Conservation (phyloP, 1,140 invertebrate genomes). For the Plodia interpunctella region DNA sequence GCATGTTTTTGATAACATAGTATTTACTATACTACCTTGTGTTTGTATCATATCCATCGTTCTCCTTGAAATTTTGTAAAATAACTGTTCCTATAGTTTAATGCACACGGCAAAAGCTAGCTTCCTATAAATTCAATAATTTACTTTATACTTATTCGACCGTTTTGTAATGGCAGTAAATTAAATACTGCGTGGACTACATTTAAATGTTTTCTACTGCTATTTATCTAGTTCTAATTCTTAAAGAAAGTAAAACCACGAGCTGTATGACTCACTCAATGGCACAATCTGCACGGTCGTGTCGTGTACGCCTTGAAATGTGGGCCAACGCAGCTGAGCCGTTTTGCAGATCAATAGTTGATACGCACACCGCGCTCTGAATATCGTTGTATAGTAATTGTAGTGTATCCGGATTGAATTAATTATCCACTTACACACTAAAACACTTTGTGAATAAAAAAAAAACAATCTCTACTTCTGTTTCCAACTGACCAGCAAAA, state of each 20-base stretch:
- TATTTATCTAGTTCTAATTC: neutral
- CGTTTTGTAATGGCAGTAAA: no score
- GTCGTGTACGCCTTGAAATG: constrained; percentile 49
- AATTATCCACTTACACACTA: constrained; percentile 21
- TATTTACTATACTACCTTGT: no score
- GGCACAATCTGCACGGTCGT: neutral
- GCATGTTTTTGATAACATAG: no score
- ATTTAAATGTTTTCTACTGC: no score
- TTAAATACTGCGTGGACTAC: no score
- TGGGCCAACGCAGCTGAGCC: constrained; percentile 58
- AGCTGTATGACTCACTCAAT: constrained; percentile 19
- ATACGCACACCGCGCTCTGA: constrained; percentile 60
- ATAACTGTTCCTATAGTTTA: no score
- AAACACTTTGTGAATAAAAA: constrained; percentile 18
- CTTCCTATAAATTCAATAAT: no score
- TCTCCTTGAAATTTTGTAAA: no score
- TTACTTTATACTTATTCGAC: no score
- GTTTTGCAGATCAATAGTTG: constrained; percentile 62
- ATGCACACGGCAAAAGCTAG: no score
- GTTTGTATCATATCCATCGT: no score
- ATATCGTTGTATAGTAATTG: constrained; percentile 24
- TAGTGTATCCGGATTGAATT: constrained; percentile 34
- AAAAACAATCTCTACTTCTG: constrained; percentile 8
- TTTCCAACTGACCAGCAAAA: neutral
- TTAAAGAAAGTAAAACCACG: constrained; percentile 14